Conservation (phyloP, 2,113 vertebrate genomes). For the Spilogale gracilis region DNA sequence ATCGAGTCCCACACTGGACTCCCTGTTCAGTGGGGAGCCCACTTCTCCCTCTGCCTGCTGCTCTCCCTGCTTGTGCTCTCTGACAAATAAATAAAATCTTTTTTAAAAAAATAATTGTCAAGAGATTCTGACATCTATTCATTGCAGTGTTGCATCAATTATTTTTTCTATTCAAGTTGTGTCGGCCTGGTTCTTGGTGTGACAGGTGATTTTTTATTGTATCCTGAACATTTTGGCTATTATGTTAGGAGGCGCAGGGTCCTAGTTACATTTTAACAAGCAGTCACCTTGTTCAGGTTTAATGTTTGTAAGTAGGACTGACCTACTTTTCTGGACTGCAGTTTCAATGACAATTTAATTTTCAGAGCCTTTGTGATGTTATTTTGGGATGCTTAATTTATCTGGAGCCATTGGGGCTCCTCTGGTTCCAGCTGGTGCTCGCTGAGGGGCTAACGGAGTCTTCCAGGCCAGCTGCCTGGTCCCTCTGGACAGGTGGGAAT, state of each 20-base stretch:
- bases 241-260: background rate
- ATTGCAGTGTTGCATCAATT: background rate
- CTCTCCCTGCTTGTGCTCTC: background rate
- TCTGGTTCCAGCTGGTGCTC: background rate
- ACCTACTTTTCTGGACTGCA: background rate
- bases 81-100: background rate
- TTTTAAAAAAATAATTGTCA: background rate
- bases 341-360: background rate
- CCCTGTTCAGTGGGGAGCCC: background rate
- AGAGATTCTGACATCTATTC: background rate
- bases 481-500: background rate
- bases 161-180: background rate
- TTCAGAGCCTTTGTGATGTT: background rate
- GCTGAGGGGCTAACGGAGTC: background rate
- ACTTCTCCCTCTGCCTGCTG: background rate
- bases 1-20: rapidly evolving
- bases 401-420: background rate
- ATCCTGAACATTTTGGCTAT: background rate
- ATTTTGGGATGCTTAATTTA: background rate
- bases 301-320: background rate
- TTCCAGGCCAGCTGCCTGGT: background rate
- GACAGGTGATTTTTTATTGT: background rate
- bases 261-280: background rate
- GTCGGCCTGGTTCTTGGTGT: background rate
- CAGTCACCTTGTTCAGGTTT: background rate